These are phyloP conservation scores for Iphiclides podalirius DNA, from an alignment of 2,888 invertebrate species.

Conservation along the genomic window DNA sequence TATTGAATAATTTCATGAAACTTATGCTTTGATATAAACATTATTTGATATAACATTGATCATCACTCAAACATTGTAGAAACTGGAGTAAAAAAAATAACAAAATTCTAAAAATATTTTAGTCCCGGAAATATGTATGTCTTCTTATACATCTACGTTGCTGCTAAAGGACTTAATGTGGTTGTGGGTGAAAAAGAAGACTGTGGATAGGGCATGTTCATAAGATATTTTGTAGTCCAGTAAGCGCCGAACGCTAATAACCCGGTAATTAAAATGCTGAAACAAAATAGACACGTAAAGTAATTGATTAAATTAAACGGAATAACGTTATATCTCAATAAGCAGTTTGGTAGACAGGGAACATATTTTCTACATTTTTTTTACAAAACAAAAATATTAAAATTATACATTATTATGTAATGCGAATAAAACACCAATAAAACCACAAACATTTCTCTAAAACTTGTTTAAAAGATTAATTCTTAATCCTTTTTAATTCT, in stretches of 20 bases:
- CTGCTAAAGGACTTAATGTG: neutral
- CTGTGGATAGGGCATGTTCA: slow-evolving; percentile 29
- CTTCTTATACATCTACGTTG: neutral
- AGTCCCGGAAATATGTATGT: too few relatives aligned
- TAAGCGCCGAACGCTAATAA: slow-evolving; percentile 60
- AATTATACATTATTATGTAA: too few relatives aligned
- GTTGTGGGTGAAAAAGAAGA: slow-evolving; percentile 1
- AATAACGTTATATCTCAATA: too few relatives aligned
- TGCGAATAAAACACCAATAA: too few relatives aligned
- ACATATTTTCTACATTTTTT: too few relatives aligned
- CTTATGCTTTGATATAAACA: neutral
- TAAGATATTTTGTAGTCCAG: slow-evolving; percentile 44
- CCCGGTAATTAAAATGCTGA: slow-evolving; percentile 59
- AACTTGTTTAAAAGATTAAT: too few relatives aligned
- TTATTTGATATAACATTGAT: neutral
- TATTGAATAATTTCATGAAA: neutral
- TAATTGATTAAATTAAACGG: too few relatives aligned
- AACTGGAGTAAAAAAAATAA: neutral
- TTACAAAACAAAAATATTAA: too few relatives aligned
- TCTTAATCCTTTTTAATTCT: too few relatives aligned
- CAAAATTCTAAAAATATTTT: too few relatives aligned
- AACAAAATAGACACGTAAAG: slow-evolving; percentile 29
- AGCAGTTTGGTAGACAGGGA: too few relatives aligned
- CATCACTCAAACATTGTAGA: neutral
- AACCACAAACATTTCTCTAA: too few relatives aligned